A percentile compares a stretch with the other conserved stretches of the same genome.
phyloP scores from a whole-genome alignment of 2,888 invertebrate genomes.

The Meteorus cinctellus region DNA sequence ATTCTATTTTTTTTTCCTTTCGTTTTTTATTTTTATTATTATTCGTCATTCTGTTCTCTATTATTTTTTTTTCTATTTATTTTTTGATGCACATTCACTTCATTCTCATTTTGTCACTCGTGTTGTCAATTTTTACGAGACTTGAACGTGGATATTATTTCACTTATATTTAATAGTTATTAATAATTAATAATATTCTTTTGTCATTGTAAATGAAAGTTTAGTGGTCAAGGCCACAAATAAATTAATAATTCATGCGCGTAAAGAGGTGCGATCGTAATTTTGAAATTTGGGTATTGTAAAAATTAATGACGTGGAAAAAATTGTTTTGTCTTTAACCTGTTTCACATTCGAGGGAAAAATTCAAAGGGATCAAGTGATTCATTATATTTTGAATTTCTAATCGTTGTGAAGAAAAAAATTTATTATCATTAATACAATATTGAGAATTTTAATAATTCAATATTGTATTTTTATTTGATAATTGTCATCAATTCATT shows the following conservation, averaged over 20 bases:
- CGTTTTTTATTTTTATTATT: neutral
- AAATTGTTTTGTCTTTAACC: slow-evolving; percentile 25
- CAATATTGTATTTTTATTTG: too few species aligned
- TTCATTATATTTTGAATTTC: too few species aligned
- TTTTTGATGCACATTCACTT: neutral
- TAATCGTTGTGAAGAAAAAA: neutral
- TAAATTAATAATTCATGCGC: slow-evolving; percentile 62
- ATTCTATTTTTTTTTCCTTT: neutral
- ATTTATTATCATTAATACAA: too few species aligned
- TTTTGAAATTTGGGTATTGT: slow-evolving; percentile 71
- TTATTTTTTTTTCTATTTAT: neutral
- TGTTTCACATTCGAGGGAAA: neutral
- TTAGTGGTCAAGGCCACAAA: slow-evolving; percentile 15
- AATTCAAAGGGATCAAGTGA: too few species aligned
- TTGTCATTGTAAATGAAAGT: neutral
- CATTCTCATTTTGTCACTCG: slow-evolving; percentile 26
- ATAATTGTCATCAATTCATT: too few species aligned
- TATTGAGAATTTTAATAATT: too few species aligned
- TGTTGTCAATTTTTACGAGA: neutral
- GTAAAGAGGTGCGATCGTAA: slow-evolving; percentile 69
- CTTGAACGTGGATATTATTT: neutral
- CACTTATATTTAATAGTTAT: neutral
- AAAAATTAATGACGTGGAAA: slow-evolving; percentile 45
- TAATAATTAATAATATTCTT: neutral
- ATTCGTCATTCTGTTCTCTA: neutral